phyloP scores from a whole-genome alignment of 2,888 invertebrate species.

The Hylaea fasciaria region DNA sequence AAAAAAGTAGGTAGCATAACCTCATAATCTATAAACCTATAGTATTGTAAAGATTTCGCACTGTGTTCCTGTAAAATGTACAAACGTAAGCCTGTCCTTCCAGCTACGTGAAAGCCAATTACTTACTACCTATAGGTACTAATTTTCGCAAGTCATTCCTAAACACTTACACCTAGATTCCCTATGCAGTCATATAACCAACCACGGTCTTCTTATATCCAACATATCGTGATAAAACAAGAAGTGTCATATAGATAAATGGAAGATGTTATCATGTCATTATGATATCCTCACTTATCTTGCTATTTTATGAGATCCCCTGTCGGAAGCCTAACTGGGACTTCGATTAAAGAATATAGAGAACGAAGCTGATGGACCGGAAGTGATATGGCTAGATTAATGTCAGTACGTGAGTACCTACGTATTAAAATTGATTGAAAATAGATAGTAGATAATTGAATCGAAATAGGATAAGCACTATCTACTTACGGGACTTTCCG shows the following conservation, averaged over 20 bases:
- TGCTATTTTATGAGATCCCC: conserved; percentile 35
- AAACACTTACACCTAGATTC: too few species aligned
- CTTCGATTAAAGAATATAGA: conserved; percentile 7
- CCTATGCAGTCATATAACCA: background rate
- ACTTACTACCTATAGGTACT: too few species aligned
- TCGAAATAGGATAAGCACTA: background rate
- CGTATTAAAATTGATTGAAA: conserved; percentile 6
- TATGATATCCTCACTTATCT: conserved; percentile 35
- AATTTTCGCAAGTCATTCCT: conserved; percentile 57
- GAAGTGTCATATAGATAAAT: conserved; percentile 52
- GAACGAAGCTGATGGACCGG: conserved; percentile 20
- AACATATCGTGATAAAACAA: conserved; percentile 35
- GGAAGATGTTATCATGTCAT: conserved; percentile 46
- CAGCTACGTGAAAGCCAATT: conserved; percentile 49
- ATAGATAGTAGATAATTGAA: background rate
- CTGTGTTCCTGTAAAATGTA: background rate
- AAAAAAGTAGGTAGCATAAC: too few species aligned
- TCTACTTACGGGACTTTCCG: background rate
- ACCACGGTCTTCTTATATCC: conserved; percentile 25
- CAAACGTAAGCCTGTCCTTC: background rate
- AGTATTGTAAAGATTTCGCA: too few species aligned
- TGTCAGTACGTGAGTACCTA: background rate
- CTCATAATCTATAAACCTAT: too few species aligned
- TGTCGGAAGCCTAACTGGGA: conserved; percentile 20
- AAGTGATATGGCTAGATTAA: conserved; percentile 20